Conservation (phyloP, 2,888 invertebrate species). For the Ischnura elegans region DNA sequence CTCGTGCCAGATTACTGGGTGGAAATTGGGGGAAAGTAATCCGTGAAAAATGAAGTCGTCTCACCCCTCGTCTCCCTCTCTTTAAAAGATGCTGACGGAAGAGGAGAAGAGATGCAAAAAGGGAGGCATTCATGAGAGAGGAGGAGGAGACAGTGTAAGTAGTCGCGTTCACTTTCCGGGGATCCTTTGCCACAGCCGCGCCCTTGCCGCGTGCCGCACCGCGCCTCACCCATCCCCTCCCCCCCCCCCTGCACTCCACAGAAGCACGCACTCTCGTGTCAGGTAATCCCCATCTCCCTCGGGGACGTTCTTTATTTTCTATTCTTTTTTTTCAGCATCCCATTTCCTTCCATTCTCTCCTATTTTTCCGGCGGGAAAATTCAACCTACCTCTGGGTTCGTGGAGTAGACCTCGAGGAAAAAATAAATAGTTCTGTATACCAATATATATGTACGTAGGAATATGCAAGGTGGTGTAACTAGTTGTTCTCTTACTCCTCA, state of each 20-base stretch:
- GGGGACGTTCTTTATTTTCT: not conserved
- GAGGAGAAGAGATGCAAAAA: not conserved
- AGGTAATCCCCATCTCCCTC: conserved; percentile 26
- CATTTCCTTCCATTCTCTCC: conserved; percentile 31
- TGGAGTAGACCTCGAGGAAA: conserved; percentile 7
- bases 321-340: conserved; percentile 1
- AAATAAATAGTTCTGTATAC: not conserved
- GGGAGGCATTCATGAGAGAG: too few species aligned
- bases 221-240: not conserved
- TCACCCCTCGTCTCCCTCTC: not conserved
- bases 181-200: not conserved
- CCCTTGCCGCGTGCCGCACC: not conserved
- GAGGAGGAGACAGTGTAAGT: not conserved
- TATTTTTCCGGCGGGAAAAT: conserved; percentile 7
- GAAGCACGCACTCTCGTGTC: conserved; percentile 1
- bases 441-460: not conserved
- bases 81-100: not conserved
- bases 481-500: not conserved
- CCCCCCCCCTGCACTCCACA: not conserved
- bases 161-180: conserved; percentile 23
- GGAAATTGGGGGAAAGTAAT: not conserved
- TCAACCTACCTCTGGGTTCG: not conserved
- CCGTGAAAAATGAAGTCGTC: not conserved
- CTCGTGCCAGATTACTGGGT: not conserved
- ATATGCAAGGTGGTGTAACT: not conserved